Evolutionary conservation across 2,797 vertebrate genomes (phyloP), one percentile per base, ranked within the genome.

Genomic region (Dromococcyx pavoninus): DNA sequence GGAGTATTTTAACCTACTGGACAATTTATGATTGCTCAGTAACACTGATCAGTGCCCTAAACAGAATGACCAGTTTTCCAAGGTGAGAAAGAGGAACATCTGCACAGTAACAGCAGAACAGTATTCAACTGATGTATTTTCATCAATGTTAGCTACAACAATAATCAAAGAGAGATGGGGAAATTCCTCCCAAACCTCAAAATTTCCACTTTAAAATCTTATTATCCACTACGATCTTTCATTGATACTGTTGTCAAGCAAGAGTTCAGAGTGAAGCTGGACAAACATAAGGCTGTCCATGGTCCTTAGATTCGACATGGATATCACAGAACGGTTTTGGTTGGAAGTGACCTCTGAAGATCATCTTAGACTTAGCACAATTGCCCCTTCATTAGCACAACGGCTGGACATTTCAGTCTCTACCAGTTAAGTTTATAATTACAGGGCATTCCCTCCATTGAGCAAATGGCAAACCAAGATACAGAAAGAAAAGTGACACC

Each of bases 371-470:
- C 22, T 44, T 32, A 4, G 13, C 35, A 79, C 27, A 27, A 58
- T 35, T 64, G n/a, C 15, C 27, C 74, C 32, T 71, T 62, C 27
- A 28, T 67, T 82, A 90, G 56, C 11, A 19, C 24, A 70, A 30
- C 24, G 61, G 43, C n/a, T 67, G 24, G 50, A 53, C 2, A 10
- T 37, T 60, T 86, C 54, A n/a, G 37, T 13, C 51, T 71, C 75
- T 28, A 13, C 9, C 8, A 35, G 12, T 35, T 39, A 76, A 0
- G 1, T 32, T 50, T 17, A n/a, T 12, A 78, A n/a, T 3, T 54
- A 41, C 65, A 73, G 44, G 43, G 25, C 48, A 28, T 48, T 37
- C 10, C 4, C 4, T 9, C 32, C 11, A 25, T 83, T 83, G 60
- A 54, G 25, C 50, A 79, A 54, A 75, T 1, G 8, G 48, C 39